Evolutionary conservation across 2,113 vertebrate species (phyloP), one percentile per base, ranked within the genome.

Genomic region (Chloropsis cyanopogon): DNA sequence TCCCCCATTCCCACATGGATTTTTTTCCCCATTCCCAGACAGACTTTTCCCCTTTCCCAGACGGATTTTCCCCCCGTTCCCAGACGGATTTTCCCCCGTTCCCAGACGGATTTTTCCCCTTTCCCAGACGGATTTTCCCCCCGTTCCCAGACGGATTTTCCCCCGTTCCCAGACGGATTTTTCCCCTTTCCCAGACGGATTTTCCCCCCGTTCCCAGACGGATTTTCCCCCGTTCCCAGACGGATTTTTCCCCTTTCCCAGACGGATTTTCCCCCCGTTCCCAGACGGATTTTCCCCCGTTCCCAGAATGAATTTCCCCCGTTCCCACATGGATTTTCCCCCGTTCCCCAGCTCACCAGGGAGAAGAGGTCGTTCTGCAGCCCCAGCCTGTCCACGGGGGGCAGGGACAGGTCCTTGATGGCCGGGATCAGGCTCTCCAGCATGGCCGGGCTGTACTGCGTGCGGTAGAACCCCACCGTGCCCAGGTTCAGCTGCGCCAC

Each of bases 341-440:
- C n/a, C n/a, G n/a, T n/a, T n/a, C n/a, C n/a, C n/a, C n/a, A 12
- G 19, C 54, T 56, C 95, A 99, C 99, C 98, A 99, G 98, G 41
- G 99, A 99, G 97, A 99, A 99, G 50, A 99, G 99, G 96, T 99
- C 99, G 47, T 99, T 99, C 97, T 99, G 99, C 90, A 99, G 98
- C 77, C 99, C 99, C 37, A 99, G 98, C 53, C 99, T 98, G 97
- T 99, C 99, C 95, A 99, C 99, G 3, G 99, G 99, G 79, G 98
- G 99, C 91, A 99, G 97, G 90, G 98, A 99, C 95, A 99, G 99
- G 97, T 99, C 98, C 71, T 98, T 92, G 96, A 99, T 98, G 25
- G 98, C 99, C 12, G 99, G 99, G 77, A 99, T 97, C 85, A 99
- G 97, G 88, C 98, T 98, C 84, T 99, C 98, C 96, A 99, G 97